Evolutionary conservation across 2,113 vertebrate species (phyloP), one percentile per base, ranked within the genome.

Genomic region (Mellivora capensis): DNA sequence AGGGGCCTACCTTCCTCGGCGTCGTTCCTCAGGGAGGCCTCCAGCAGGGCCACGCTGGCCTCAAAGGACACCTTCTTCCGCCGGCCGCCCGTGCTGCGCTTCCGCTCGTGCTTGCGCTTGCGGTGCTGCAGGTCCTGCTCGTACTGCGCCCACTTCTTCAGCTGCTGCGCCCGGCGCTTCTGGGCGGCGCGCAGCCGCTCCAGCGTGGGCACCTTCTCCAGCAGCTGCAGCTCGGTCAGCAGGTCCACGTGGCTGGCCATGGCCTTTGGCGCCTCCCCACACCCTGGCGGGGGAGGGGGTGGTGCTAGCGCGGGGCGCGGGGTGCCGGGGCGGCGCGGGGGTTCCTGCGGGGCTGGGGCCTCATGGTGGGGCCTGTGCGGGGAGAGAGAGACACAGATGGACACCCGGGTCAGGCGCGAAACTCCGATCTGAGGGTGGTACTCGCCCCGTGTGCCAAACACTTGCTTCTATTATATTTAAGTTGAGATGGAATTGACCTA

Each of bases 171-270:
- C 25, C 99, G 99, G 14, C 99, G 98, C 98, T 99, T 99, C 99
- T 99, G 99, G 7, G 99, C 99, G 0, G 99, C 99, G 34, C 99
- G 98, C 93, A 99, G 99, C 80, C 99, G 98, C 98, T 99, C 99
- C 97, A 99, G 98, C 3, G 99, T 99, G 90, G 99, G 99, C 98
- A 99, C 99, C 97, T 99, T 99, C 98, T 99, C 99, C 99, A 99
- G 99, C 98, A 99, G 99, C 99, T 99, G 99, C 97, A 99, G 99
- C 98, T 99, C 99, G 0, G 99, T 99, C 98, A 99, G 99, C 74
- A 99, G 99, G 98, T 99, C 99, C 99, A 99, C 98, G 86, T 99
- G 99, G 98, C 99, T 99, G 97, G 99, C 99, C 99, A 99, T 99
- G 81, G 92, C 89, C 98, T 88, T 88, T 85, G 31, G 74, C 34